Evolutionary conservation across 2,797 vertebrate genomes (phyloP), one percentile per base, ranked within the genome.

Genomic region (Manis javanica): DNA sequence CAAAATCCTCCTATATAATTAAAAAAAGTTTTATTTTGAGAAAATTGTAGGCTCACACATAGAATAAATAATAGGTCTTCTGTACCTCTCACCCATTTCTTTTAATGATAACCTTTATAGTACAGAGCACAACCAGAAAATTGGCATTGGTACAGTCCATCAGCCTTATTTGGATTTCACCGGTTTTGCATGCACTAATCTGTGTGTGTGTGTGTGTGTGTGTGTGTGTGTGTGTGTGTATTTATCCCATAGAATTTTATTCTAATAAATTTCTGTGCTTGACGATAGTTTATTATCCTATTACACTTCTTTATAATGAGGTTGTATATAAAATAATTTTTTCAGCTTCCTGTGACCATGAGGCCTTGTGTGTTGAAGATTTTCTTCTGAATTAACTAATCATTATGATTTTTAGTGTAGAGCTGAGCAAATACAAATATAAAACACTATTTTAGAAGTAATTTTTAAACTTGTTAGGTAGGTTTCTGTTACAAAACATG

Each of bases 21-120:
- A 46, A 63, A 59, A 61, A 75, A 82, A 53, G 15, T 78, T 78
- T 90, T 79, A 55, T 84, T 96, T 94, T 91, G 49, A 85, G 61
- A 55, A 63, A 69, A 87, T 31, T 81, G 16, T 81, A 81, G 14
- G 68, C 66, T 90, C 26, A 55, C 13, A 55, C 82, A 55, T 24
- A 53, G 64, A 84, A 87, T 31, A 91, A 87, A 42, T 55, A 55
- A 61, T 71, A 57, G 26, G 61, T 49, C 83, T 51, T 29, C 29
- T 75, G 2, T 75, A 46, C 11, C 34, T 61, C n/a, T 69, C 3
- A 61, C 23, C 11, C 6, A 46, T 83, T 91, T 82, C 51, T 51
- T 74, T 78, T n/a, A 82, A 1, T 75, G 82, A 16, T 87, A 90
- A 13, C 57, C 46, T 37, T 29, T 53, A 1, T 49, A 77, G 68